A percentile compares a stretch with the other conserved stretches of the same genome.
Conservation (phyloP, 2,797 vertebrate species). For the Discoglossus pictus region DNA sequence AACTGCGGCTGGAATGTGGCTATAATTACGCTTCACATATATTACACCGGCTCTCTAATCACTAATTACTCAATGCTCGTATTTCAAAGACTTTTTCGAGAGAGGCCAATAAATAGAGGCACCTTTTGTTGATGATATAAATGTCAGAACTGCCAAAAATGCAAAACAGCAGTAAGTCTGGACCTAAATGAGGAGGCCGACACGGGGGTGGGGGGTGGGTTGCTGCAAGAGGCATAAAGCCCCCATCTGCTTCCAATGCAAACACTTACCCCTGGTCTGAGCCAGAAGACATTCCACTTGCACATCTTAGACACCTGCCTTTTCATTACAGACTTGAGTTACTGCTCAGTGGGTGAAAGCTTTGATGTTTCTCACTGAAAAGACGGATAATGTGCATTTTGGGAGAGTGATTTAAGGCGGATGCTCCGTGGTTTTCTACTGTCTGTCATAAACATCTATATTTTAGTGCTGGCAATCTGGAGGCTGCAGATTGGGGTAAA, state of each 20-base stretch:
- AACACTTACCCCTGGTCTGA: not conserved
- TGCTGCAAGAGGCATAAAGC: not conserved
- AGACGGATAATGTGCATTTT: constrained; percentile 29
- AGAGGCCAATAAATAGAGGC: not conserved
- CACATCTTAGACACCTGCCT: constrained; percentile 17
- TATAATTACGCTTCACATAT: constrained; percentile 41
- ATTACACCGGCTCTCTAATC: constrained; percentile 42
- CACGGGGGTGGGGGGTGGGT: too few species aligned
- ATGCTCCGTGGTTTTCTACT: not conserved
- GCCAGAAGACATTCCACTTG: not conserved
- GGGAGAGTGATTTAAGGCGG: constrained; percentile 18
- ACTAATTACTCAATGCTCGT: constrained; percentile 30
- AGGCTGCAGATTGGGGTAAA: constrained; percentile 17
- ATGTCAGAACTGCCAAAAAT: not conserved
- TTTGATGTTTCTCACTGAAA: constrained; percentile 19
- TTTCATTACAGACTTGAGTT: constrained; percentile 23
- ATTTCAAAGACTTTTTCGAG: not conserved
- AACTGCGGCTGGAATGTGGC: constrained; percentile 8
- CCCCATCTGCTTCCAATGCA: constrained; percentile 26
- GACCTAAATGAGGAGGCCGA: too few species aligned
- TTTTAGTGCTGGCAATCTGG: constrained; percentile 25
- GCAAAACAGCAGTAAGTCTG: too few species aligned
- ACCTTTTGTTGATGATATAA: not conserved
- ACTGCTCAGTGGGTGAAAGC: constrained; percentile 12
- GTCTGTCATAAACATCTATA: constrained; percentile 29